Base-by-base conservation (phyloP, 2,113 vertebrate species). In the Azemiops feae region DNA sequence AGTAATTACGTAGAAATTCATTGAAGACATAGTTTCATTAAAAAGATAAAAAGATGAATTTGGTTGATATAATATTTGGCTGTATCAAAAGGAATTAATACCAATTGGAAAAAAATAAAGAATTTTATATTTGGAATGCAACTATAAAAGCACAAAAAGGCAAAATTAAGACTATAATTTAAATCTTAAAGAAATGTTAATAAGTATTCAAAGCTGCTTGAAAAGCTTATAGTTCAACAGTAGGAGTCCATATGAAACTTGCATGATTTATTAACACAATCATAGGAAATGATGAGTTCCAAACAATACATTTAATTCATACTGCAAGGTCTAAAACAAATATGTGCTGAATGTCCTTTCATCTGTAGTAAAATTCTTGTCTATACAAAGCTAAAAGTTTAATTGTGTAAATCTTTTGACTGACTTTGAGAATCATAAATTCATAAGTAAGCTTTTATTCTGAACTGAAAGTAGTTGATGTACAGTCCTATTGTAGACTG, bases 271-370 rank as follows among this genome's bases (percentile, higher is more conserved):
- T 97, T 97, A 98, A 94, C 92, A 96, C 60, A 97, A 91, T 96
- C 96, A 95, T 69, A 97, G 94, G 94, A 97, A 98, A 96, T 93
- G 96, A 64, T 64, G 96, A 96, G 93, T 91, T 98, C 96, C 96
- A 94, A 95, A 91, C 90, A 81, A 94, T 94, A 98, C 98, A 97
- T 98, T 97, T 97, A 97, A 98, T 98, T 98, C 97, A 98, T 97
- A 96, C 95, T 93, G 93, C 64, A 97, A 58, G 92, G 93, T 93
- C 97, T 93, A 91, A 95, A 95, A 96, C 94, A 95, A 97, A 97
- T 89, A 96, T 94, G 96, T 95, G 95, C 95, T 92, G 96, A 96
- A 96, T 95, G 92, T 93, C 93, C 58, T 94, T 97, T 96, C 95
- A 97, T 95, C 97, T 97, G 98, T 95, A 98, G 97, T 97, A 98